phyloP scores from a whole-genome alignment of 2,113 vertebrate species.

The Petaurus breviceps region DNA sequence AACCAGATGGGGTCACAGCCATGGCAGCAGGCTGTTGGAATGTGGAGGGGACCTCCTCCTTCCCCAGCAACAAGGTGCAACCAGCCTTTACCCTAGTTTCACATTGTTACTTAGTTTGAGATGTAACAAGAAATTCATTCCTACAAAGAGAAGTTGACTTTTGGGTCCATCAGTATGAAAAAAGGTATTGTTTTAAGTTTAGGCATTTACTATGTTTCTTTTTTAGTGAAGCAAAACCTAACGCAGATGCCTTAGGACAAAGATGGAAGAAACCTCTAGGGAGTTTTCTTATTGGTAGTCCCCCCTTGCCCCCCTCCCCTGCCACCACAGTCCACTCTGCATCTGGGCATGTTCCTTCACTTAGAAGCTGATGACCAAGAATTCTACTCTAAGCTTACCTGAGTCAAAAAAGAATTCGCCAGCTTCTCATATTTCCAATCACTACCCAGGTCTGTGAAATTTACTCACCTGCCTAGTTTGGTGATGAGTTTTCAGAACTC shows the following conservation, averaged over 20 bases:
- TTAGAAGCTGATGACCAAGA: neutral
- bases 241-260: neutral
- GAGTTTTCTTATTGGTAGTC: too few species aligned
- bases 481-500: neutral
- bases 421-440: neutral
- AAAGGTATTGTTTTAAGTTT: slow-evolving; percentile 40
- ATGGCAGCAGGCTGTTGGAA: neutral
- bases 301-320: too few species aligned
- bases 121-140: slow-evolving; percentile 40
- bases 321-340: neutral
- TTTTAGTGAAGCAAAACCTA: slow-evolving; percentile 56
- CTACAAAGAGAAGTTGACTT: slow-evolving; percentile 47
- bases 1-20: neutral
- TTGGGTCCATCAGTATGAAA: slow-evolving; percentile 29
- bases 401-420: neutral
- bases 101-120: slow-evolving; percentile 58
- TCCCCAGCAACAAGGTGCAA: neutral
- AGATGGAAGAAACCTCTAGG: neutral
- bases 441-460: neutral
- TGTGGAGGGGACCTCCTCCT: neutral
- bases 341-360: neutral
- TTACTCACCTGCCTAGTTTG: neutral
- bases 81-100: neutral
- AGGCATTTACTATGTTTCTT: slow-evolving; percentile 52
- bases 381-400: neutral